Evolutionary conservation across 2,113 vertebrate species (phyloP).

Genomic region (Salvelinus namaycush): DNA sequence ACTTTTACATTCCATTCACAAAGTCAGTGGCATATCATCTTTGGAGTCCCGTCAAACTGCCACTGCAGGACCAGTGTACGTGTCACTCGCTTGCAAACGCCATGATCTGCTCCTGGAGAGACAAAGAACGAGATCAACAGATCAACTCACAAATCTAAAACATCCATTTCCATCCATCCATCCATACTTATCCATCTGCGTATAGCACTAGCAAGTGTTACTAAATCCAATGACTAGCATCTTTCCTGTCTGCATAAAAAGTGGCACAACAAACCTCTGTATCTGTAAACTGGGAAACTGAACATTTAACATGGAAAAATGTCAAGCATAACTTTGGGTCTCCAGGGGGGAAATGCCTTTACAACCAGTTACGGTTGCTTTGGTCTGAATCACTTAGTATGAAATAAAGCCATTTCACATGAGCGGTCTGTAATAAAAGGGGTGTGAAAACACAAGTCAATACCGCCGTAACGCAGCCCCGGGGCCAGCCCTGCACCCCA

Average conservation of each 20-base stretch:
- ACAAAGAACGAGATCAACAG: slow-evolving; percentile 24
- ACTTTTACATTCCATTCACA: slow-evolving; percentile 52
- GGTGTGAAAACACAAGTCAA: slow-evolving; percentile 80
- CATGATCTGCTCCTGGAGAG: slow-evolving; percentile 90
- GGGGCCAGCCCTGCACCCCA: slow-evolving; percentile 72
- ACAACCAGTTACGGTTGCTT: slow-evolving; percentile 29
- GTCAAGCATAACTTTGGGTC: slow-evolving; percentile 33
- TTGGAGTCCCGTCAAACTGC: slow-evolving; percentile 17
- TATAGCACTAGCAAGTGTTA: background rate
- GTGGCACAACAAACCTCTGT: slow-evolving; percentile 13
- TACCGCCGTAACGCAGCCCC: slow-evolving; percentile 65
- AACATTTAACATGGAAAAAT: slow-evolving; percentile 52
- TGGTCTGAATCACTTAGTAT: slow-evolving; percentile 38
- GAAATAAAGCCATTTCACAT: slow-evolving; percentile 74
- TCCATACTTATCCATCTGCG: slow-evolving; percentile 10
- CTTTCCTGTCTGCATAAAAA: background rate
- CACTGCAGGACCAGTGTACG: background rate
- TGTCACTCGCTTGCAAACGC: slow-evolving; percentile 90
- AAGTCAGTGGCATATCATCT: slow-evolving; percentile 27
- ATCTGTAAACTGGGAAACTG: slow-evolving; percentile 41
- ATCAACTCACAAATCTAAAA: slow-evolving; percentile 9
- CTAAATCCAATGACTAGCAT: background rate
- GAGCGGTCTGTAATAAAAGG: slow-evolving; percentile 77
- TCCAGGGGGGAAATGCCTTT: slow-evolving; percentile 51
- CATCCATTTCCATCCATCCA: background rate